Conservation (phyloP, 2,797 vertebrate genomes). For the Dicrostonyx torquatus region DNA sequence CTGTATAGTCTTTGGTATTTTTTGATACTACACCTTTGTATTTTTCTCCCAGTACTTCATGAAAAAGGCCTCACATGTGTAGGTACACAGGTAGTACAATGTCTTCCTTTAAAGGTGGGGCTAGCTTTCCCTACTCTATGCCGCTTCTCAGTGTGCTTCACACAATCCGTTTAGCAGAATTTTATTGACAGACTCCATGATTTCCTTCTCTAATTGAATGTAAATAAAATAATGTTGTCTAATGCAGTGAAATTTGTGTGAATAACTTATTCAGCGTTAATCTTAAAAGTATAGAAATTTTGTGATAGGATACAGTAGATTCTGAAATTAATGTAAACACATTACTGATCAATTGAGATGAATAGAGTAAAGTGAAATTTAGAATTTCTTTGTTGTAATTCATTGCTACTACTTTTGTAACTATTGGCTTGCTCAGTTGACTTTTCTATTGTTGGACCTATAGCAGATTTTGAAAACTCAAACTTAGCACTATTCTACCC, state of each 20-base stretch:
- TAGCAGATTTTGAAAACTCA: background rate
- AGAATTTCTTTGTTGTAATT: constrained; percentile 29
- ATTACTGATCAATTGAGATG: background rate
- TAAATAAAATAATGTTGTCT: background rate
- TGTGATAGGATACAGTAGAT: constrained; percentile 31
- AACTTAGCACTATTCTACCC: background rate
- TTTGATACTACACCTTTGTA: constrained; percentile 17
- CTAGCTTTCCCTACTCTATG: background rate
- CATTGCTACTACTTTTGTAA: constrained; percentile 39
- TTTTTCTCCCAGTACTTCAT: constrained; percentile 44
- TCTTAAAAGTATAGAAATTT: constrained; percentile 57
- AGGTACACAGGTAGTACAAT: background rate
- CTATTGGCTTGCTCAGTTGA: constrained; percentile 37
- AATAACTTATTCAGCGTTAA: constrained; percentile 41
- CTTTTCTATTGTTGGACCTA: constrained; percentile 50
- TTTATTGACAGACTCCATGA: constrained; percentile 16
- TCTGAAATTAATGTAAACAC: constrained; percentile 49
- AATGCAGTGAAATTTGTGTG: background rate
- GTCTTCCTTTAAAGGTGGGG: constrained; percentile 13
- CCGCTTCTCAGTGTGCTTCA: background rate
- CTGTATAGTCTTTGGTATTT: constrained; percentile 44
- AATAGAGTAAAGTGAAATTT: constrained; percentile 48
- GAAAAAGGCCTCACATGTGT: background rate
- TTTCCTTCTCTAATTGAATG: constrained; percentile 37
- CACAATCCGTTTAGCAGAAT: background rate